These are phyloP conservation scores for Malurus cyaneus DNA, from an alignment of 2,113 vertebrate species.

Conservation along the genomic window DNA sequence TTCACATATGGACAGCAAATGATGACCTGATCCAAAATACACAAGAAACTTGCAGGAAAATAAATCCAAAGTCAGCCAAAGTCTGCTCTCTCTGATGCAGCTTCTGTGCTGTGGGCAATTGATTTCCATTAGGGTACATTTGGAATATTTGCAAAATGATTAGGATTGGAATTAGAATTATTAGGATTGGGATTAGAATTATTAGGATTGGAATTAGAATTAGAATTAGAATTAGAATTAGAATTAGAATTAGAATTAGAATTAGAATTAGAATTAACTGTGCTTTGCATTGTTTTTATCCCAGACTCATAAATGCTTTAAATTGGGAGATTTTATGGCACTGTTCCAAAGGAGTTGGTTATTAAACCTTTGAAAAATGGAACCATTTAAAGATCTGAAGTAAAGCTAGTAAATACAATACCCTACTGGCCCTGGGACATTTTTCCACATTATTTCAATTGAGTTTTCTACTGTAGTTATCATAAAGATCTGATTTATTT, in stretches of 20 bases:
- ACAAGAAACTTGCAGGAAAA: neutral
- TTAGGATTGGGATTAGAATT: neutral
- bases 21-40: neutral
- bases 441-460: neutral
- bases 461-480: neutral
- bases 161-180: neutral
- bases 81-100: neutral
- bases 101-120: neutral
- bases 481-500: neutral
- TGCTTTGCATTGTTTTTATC: neutral
- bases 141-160: neutral
- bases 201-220: neutral
- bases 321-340: neutral
- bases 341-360: neutral
- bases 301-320: neutral
- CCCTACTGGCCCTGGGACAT: neutral
- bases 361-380: neutral
- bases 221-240: neutral
- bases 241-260: neutral
- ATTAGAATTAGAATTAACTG: neutral
- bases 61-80: neutral
- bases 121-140: neutral
- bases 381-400: neutral
- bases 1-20: neutral
- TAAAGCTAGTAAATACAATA: neutral